These are phyloP conservation scores for Alsophila aescularia DNA, from an alignment of 2,888 invertebrate genomes.

Conservation along the genomic window DNA sequence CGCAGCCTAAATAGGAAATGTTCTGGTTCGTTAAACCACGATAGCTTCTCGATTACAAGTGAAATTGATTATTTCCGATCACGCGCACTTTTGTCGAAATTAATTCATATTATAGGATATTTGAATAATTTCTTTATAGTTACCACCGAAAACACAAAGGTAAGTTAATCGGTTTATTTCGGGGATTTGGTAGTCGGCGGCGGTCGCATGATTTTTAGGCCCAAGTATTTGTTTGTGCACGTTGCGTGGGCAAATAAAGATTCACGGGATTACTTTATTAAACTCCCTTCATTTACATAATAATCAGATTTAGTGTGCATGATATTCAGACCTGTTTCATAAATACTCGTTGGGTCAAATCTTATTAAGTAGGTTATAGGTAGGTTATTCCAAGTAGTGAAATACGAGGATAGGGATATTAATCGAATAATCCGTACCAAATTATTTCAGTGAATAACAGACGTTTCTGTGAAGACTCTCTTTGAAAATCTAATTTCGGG, in stretches of 20 bases:
- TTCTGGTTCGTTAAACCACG: neutral
- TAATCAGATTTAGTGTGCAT: slow-evolving; percentile 9
- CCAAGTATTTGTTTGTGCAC: slow-evolving; percentile 29
- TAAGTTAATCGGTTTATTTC: slow-evolving; percentile 41
- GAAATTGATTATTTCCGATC: slow-evolving; percentile 23
- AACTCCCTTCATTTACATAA: slow-evolving; percentile 15
- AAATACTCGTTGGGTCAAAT: neutral
- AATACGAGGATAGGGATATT: neutral
- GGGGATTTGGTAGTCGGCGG: slow-evolving; percentile 20
- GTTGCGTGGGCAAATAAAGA: slow-evolving; percentile 30
- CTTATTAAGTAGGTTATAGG: too few species aligned
- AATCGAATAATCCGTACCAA: neutral
- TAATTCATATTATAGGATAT: slow-evolving; percentile 28
- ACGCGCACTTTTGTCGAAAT: slow-evolving; percentile 17
- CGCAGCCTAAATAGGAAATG: neutral
- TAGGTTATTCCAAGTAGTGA: too few species aligned
- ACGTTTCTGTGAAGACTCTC: slow-evolving; percentile 10
- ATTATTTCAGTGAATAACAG: slow-evolving; percentile 4
- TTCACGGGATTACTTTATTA: slow-evolving; percentile 29
- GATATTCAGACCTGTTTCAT: neutral
- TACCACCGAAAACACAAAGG: slow-evolving; percentile 39
- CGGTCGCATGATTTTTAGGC: slow-evolving; percentile 29
- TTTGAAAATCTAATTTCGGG: slow-evolving; percentile 13
- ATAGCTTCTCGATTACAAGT: slow-evolving; percentile 1
- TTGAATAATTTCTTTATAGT: slow-evolving; percentile 48